Conservation (phyloP, 2,113 vertebrate genomes). For the Mus pahari region DNA sequence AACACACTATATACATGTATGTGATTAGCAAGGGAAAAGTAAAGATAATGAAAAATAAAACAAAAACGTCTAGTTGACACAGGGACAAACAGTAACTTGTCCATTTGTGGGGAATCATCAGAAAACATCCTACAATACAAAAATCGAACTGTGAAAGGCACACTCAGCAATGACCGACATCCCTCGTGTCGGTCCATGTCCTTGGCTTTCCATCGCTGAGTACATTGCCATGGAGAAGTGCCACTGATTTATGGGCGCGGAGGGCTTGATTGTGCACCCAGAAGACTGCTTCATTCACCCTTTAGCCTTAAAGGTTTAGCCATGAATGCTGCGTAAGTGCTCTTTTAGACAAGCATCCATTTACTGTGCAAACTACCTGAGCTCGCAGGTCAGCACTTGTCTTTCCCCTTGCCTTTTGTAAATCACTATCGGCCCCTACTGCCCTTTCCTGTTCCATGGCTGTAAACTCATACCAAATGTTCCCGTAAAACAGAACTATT, state of each 20-base stretch:
- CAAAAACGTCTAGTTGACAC: not conserved
- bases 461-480: not conserved
- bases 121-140: not conserved
- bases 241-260: not conserved
- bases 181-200: not conserved
- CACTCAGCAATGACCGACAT: constrained; percentile 10
- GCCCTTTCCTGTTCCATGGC: not conserved
- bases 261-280: not conserved
- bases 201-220: constrained; percentile 50
- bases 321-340: not conserved
- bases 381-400: not conserved
- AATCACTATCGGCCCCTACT: not conserved
- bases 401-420: not conserved
- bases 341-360: not conserved
- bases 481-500: constrained; percentile 10
- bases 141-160: not conserved
- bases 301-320: not conserved
- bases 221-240: not conserved
- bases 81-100: not conserved
- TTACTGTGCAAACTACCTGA: not conserved
- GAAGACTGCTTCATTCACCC: not conserved
- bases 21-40: not conserved
- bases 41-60: not conserved
- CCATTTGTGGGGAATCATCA: not conserved
- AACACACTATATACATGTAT: not conserved